phyloP scores from a whole-genome alignment of 2,113 vertebrate genomes.

The Scopus umbretta region DNA sequence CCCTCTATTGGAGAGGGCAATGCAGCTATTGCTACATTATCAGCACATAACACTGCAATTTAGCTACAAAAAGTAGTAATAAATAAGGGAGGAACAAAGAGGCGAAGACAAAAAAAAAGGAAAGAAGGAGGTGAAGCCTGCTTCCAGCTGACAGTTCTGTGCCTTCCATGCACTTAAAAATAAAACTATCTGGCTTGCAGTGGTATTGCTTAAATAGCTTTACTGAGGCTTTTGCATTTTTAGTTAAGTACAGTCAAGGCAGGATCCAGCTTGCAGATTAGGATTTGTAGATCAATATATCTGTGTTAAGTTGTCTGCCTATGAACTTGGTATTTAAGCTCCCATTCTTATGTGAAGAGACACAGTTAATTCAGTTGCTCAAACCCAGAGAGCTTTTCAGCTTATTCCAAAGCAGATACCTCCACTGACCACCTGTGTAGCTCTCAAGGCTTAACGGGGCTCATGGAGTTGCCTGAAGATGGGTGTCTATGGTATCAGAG shows the following conservation, averaged over 20 bases:
- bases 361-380: neutral
- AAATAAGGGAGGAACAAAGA: neutral
- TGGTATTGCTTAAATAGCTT: neutral
- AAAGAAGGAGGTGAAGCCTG: neutral
- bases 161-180: neutral
- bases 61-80: neutral
- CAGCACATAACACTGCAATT: neutral
- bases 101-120: neutral
- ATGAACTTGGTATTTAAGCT: neutral
- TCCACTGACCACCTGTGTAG: neutral
- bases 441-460: neutral
- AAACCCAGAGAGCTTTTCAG: neutral
- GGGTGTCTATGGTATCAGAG: fast-evolving
- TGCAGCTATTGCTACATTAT: neutral
- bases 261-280: neutral
- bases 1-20: neutral
- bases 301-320: neutral
- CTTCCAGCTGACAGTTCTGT: neutral
- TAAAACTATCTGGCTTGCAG: neutral
- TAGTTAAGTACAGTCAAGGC: neutral
- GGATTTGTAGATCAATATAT: neutral
- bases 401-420: neutral
- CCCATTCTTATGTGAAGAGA: neutral
- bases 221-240: neutral
- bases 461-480: neutral